A percentile compares a stretch with the other conserved stretches of the same genome.
Evolutionary conservation across 2,113 vertebrate genomes (phyloP).

Genomic region (Leptosomus discolor): DNA sequence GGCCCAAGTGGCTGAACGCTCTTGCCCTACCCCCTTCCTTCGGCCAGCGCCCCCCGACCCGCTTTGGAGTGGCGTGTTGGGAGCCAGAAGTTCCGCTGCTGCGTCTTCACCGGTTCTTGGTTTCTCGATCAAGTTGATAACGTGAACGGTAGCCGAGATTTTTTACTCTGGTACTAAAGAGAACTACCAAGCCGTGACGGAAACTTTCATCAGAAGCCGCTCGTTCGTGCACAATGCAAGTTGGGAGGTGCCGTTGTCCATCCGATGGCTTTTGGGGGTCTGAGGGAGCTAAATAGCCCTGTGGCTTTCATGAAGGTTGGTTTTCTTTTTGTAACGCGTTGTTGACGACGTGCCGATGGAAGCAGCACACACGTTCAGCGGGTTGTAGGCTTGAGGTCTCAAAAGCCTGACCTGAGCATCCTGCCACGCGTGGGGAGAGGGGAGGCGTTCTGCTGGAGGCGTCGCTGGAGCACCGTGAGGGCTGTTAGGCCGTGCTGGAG

Average conservation of each 20-base stretch:
- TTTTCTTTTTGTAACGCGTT: neutral
- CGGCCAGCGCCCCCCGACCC: accelerated
- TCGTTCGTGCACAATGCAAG: accelerated
- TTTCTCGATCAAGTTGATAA: neutral
- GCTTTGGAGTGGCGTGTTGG: accelerated
- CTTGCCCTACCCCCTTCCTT: too few species aligned
- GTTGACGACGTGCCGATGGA: accelerated
- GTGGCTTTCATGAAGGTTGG: accelerated
- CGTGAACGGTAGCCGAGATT: accelerated
- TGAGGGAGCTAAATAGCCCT: accelerated
- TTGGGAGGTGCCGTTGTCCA: too few species aligned
- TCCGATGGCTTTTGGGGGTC: neutral
- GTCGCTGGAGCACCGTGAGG: accelerated
- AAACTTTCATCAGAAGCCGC: neutral
- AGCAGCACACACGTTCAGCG: accelerated
- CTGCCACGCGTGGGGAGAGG: neutral
- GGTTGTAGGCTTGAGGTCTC: neutral
- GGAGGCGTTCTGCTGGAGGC: neutral
- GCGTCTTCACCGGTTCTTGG: accelerated
- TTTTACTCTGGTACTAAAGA: neutral
- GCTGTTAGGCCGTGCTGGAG: neutral
- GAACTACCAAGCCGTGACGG: too few species aligned
- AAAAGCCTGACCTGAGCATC: neutral
- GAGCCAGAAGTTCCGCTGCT: too few species aligned
- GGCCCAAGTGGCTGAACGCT: neutral